phyloP scores from a whole-genome alignment of 2,113 vertebrate species.

The Proterorhinus semilunaris region DNA sequence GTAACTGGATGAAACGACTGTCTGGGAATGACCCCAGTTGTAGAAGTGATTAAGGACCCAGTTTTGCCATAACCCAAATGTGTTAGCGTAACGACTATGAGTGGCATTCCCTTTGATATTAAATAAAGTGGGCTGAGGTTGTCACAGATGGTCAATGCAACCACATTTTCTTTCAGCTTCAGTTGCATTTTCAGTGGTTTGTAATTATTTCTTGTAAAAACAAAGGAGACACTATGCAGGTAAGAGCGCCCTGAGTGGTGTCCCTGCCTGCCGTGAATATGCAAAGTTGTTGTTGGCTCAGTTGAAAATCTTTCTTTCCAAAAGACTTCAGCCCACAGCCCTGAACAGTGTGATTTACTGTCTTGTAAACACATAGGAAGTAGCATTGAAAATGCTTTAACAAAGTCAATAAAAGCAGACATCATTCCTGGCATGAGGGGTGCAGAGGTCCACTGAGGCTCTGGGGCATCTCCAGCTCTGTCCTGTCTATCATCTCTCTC shows the following conservation, averaged over 20 bases:
- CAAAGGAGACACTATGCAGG: constrained; percentile 20
- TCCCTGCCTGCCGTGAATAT: constrained; percentile 31
- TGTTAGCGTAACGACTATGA: constrained; percentile 53
- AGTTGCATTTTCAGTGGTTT: constrained; percentile 15
- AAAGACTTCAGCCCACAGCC: constrained; percentile 37
- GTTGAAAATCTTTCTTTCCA: constrained; percentile 29
- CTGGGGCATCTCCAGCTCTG: constrained; percentile 40
- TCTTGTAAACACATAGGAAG: constrained; percentile 83
- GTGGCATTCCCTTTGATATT: constrained; percentile 45
- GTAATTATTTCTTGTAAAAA: constrained; percentile 18
- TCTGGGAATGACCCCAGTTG: constrained; percentile 65
- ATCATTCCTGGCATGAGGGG: constrained; percentile 71
- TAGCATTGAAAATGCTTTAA: constrained; percentile 81
- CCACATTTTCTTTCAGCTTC: constrained; percentile 2
- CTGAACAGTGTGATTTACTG: constrained; percentile 75
- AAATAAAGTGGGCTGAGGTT: constrained; percentile 48
- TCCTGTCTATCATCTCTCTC: constrained; percentile 49
- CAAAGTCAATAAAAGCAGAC: constrained; percentile 85
- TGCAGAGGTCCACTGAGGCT: constrained; percentile 25
- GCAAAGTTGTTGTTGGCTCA: constrained; percentile 51
- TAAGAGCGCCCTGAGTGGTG: constrained; percentile 21
- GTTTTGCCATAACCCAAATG: constrained; percentile 60
- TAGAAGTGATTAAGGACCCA: constrained; percentile 63
- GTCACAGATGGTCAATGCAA: constrained; percentile 35
- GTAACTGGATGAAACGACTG: constrained; percentile 64